Percentiles rank a stretch among this genome's conserved stretches.
These are phyloP conservation scores for Sipha flava DNA, from an alignment of 1,140 invertebrate species.

Conservation along the genomic window DNA sequence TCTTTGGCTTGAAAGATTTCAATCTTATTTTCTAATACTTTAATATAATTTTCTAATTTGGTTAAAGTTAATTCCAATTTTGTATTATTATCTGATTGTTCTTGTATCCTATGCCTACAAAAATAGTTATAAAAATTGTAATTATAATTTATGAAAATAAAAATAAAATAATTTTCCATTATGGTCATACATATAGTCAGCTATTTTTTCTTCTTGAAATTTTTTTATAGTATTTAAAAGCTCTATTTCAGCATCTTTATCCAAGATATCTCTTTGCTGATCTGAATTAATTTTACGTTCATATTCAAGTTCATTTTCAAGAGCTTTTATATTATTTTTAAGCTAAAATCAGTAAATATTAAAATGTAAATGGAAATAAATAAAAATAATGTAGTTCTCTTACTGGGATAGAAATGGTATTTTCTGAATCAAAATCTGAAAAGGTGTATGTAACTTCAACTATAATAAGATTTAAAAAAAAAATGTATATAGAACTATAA, in stretches of 20 bases:
- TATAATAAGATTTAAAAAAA: not conserved
- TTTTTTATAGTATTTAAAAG: not conserved
- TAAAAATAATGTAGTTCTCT: not conserved
- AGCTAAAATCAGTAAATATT: not conserved
- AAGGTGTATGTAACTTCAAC: not conserved
- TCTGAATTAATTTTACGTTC: not conserved
- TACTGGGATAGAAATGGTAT: not conserved
- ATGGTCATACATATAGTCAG: not conserved
- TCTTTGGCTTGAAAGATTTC: not conserved
- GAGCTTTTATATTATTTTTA: not conserved
- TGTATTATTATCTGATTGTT: not conserved
- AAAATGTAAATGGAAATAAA: not conserved
- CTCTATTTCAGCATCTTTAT: constrained; percentile 14
- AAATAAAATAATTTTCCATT: not conserved
- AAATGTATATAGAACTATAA: not conserved
- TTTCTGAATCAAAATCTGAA: not conserved
- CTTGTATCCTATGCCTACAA: not conserved
- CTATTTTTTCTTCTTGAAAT: constrained; percentile 13
- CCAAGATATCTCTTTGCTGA: not conserved
- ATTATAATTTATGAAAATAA: not conserved
- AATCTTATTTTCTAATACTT: not conserved
- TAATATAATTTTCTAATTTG: not conserved
- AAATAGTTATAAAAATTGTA: not conserved
- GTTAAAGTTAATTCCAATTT: not conserved
- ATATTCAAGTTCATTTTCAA: not conserved